These are phyloP conservation scores for Pseudomyrmex dendroicus DNA, from an alignment of 1,140 invertebrate species.

Conservation along the genomic window DNA sequence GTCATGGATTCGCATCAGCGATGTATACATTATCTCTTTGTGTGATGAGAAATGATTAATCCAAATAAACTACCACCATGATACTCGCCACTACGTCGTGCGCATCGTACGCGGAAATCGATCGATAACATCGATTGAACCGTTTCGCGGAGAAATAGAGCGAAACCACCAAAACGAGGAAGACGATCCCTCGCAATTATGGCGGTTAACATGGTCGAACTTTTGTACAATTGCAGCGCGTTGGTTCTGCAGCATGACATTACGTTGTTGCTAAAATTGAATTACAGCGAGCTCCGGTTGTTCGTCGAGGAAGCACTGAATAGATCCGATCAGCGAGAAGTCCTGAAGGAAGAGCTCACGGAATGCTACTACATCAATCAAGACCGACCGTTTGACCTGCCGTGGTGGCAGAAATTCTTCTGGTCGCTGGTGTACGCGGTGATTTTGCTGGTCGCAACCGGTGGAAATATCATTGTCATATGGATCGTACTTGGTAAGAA, in stretches of 20 bases:
- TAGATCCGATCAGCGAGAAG: slow-evolving; percentile 63
- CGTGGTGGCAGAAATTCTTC: slow-evolving; percentile 88
- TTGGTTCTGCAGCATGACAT: slow-evolving; percentile 68
- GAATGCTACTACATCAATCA: slow-evolving; percentile 77
- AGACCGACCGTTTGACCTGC: slow-evolving; percentile 81
- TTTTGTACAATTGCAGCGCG: slow-evolving; percentile 77
- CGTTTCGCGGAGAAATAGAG: slow-evolving; percentile 15
- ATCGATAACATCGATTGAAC: slow-evolving; percentile 35
- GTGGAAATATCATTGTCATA: slow-evolving; percentile 94
- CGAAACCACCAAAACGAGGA: background rate
- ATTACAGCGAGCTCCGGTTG: slow-evolving; percentile 69
- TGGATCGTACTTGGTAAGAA: slow-evolving; percentile 94
- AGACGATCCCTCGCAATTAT: slow-evolving; percentile 63
- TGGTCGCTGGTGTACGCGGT: slow-evolving; percentile 90
- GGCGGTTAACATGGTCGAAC: slow-evolving; percentile 55
- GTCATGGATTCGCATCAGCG: background rate
- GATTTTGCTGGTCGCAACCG: slow-evolving; percentile 91
- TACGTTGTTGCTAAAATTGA: slow-evolving; percentile 64
- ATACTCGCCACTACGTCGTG: slow-evolving; percentile 6
- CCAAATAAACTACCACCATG: background rate
- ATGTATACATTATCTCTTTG: background rate
- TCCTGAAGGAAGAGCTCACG: slow-evolving; percentile 67
- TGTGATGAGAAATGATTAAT: background rate
- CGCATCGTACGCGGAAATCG: slow-evolving; percentile 5
- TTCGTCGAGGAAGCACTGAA: slow-evolving; percentile 66